Evolutionary conservation across 2,888 invertebrate species (phyloP).

Genomic region (Leptothorax acervorum): DNA sequence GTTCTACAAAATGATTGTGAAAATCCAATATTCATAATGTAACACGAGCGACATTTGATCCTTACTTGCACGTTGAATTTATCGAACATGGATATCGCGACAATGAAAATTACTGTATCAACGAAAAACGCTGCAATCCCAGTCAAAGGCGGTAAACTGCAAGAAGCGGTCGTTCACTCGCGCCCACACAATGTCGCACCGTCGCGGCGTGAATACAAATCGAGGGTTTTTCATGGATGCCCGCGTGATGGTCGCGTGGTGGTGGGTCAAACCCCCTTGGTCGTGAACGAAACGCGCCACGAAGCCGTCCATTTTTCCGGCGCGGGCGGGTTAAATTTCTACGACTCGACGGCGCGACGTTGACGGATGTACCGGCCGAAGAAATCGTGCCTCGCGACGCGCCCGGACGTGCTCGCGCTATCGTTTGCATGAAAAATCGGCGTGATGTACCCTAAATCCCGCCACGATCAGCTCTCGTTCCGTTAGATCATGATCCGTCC

Average conservation of each 20-base stretch:
- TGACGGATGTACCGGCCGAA: constrained; percentile 82
- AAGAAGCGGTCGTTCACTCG: constrained; percentile 77
- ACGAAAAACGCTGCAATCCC: neutral
- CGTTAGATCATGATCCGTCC: constrained; percentile 32
- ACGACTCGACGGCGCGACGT: constrained; percentile 81
- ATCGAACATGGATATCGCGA: neutral
- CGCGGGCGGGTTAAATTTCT: constrained; percentile 82
- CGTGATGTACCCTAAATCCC: constrained; percentile 67
- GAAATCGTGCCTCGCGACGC: constrained; percentile 79
- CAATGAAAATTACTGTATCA: constrained; percentile 37
- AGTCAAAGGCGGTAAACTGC: constrained; percentile 36
- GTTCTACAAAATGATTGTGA: neutral
- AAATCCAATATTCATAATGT: constrained; percentile 14
- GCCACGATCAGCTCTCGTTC: constrained; percentile 42
- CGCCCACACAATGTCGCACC: constrained; percentile 77
- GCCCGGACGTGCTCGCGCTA: constrained; percentile 71
- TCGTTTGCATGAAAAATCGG: constrained; percentile 76
- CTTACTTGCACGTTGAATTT: neutral
- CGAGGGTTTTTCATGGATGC: constrained; percentile 75
- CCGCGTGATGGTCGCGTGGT: constrained; percentile 53
- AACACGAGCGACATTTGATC: constrained; percentile 4
- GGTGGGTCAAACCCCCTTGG: constrained; percentile 57
- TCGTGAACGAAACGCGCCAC: constrained; percentile 70
- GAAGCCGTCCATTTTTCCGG: constrained; percentile 78
- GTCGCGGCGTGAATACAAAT: constrained; percentile 81